phyloP scores from a whole-genome alignment of 1,140 invertebrate species.

The Arctopsyche grandis region DNA sequence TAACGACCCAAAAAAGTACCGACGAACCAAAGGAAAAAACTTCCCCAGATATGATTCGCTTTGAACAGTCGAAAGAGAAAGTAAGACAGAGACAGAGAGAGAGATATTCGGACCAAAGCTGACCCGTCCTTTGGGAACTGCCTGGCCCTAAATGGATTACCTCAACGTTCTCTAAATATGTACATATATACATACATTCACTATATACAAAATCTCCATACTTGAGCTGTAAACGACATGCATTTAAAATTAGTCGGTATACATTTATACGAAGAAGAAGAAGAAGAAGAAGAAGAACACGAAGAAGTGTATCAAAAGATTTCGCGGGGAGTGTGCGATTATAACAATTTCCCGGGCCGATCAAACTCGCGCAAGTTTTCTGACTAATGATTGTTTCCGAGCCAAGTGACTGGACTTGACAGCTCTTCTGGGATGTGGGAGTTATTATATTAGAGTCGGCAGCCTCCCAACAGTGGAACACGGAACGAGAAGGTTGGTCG shows the following conservation, averaged over 20 bases:
- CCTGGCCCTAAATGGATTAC: constrained; percentile 1
- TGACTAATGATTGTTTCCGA: constrained; percentile 48
- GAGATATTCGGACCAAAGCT: not conserved
- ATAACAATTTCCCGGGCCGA: constrained; percentile 31
- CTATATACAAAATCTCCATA: too few species aligned
- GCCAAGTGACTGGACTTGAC: constrained; percentile 48
- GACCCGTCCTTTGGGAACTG: not conserved
- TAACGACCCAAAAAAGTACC: constrained; percentile 37
- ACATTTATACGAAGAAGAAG: too few species aligned
- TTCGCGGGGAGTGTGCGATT: not conserved
- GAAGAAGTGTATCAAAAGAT: not conserved
- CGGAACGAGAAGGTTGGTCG: not conserved
- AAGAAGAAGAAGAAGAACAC: too few species aligned
- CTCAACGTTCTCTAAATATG: not conserved
- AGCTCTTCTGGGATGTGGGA: constrained; percentile 30
- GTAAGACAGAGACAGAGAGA: not conserved
- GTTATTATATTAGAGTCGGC: constrained; percentile 20
- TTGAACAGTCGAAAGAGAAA: not conserved
- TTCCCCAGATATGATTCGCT: constrained; percentile 5
- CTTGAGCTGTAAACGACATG: too few species aligned
- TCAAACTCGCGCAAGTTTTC: constrained; percentile 37
- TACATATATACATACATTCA: too few species aligned
- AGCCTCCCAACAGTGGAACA: not conserved
- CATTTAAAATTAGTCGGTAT: too few species aligned
- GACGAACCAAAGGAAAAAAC: not conserved